These are phyloP conservation scores for Salticus scenicus DNA, from an alignment of 2,888 invertebrate species.

Conservation along the genomic window DNA sequence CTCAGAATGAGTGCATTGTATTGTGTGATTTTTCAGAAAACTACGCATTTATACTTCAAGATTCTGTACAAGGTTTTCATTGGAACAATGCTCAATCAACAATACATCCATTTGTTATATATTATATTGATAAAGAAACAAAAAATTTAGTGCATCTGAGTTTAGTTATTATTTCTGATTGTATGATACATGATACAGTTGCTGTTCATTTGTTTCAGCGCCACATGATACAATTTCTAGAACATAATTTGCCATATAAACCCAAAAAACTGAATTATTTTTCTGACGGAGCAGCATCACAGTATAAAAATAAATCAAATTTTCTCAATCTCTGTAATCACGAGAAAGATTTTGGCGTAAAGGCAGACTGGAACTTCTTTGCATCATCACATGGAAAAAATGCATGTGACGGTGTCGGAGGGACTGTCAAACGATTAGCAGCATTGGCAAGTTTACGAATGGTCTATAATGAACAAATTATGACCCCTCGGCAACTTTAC, in stretches of 20 bases:
- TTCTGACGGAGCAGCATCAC: conserved; percentile 65
- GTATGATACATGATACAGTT: conserved; percentile 6
- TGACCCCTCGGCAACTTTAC: too few species aligned
- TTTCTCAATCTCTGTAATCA: conserved; percentile 70
- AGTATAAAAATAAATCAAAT: conserved; percentile 72
- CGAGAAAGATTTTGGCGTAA: conserved; percentile 57
- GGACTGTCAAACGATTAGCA: not conserved
- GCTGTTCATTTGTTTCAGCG: conserved; percentile 15
- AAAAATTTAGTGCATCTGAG: not conserved
- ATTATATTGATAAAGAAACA: conserved; percentile 15
- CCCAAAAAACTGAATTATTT: not conserved
- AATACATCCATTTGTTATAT: conserved; percentile 13
- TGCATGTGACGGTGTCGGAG: not conserved
- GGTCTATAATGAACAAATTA: too few species aligned
- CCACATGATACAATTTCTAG: not conserved
- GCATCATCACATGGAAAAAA: not conserved
- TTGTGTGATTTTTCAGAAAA: conserved; percentile 11
- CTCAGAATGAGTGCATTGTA: not conserved
- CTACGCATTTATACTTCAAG: not conserved
- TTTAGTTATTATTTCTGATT: conserved; percentile 8
- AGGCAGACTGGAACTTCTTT: not conserved
- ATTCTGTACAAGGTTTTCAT: conserved; percentile 4
- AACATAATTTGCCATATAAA: not conserved
- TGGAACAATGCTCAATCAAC: not conserved
- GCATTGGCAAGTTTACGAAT: not conserved